Evolutionary conservation across 2,113 vertebrate genomes (phyloP).

Genomic region (Triplophysa rosa): DNA sequence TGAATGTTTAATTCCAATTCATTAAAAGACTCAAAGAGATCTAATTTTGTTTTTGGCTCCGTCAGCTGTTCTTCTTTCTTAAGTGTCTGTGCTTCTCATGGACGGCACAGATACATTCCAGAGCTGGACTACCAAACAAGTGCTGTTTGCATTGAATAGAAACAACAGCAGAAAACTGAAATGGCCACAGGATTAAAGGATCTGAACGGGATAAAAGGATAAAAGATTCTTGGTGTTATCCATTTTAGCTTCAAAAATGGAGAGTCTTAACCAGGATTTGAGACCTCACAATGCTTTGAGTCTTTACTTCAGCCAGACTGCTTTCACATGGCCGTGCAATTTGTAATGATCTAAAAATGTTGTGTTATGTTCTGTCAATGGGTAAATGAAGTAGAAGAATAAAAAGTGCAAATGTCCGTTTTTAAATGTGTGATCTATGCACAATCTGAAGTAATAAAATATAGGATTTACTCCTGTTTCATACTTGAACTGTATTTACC

Average conservation of each 20-base stretch:
- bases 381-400: not conserved
- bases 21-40: constrained; percentile 37
- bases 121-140: constrained; percentile 30
- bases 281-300: constrained; percentile 17
- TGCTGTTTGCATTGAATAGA: constrained; percentile 13
- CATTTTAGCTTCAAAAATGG: constrained; percentile 31
- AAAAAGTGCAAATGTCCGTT: not conserved
- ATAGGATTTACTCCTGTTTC: no score
- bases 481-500: no score
- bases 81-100: constrained; percentile 13
- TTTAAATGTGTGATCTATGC: no score
- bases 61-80: not conserved
- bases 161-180: constrained; percentile 29
- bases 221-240: constrained; percentile 24
- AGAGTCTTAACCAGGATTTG: constrained; percentile 29
- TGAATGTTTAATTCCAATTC: constrained; percentile 6
- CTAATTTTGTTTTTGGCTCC: constrained; percentile 29
- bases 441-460: no score
- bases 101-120: constrained; percentile 5
- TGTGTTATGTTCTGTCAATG: not conserved
- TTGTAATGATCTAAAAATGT: constrained; percentile 15
- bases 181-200: constrained; percentile 28
- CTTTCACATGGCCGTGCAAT: constrained; percentile 3
- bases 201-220: constrained; percentile 33
- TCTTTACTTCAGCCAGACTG: not conserved